phyloP scores from a whole-genome alignment of 1,140 invertebrate species.

The Drosophila sp. region DNA sequence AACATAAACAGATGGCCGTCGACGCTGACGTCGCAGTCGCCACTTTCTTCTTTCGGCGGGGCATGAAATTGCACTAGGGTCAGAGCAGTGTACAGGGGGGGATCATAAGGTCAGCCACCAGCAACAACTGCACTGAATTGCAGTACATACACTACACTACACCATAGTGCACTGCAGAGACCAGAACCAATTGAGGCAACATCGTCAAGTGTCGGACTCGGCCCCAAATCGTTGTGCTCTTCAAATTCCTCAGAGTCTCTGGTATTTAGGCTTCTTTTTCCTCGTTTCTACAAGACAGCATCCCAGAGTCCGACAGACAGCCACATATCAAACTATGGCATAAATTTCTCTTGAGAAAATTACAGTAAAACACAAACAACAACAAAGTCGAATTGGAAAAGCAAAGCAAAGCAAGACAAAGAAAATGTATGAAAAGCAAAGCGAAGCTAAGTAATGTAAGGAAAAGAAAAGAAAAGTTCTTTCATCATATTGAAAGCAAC shows the following conservation, averaged over 20 bases:
- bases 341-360: conserved; percentile 76
- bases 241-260: conserved; percentile 30
- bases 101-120: conserved; percentile 24
- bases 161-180: conserved; percentile 1
- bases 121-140: background rate
- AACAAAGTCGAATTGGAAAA: conserved; percentile 34
- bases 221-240: conserved; percentile 19
- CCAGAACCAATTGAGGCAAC: conserved; percentile 21
- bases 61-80: conserved; percentile 50
- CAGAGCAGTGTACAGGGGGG: conserved; percentile 30
- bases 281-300: conserved; percentile 8
- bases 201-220: background rate
- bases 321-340: conserved; percentile 65
- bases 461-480: conserved; percentile 49
- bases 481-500: conserved; percentile 30
- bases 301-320: conserved; percentile 34
- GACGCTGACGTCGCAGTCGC: conserved; percentile 28
- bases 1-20: conserved; percentile 72
- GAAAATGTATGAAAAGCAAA: conserved; percentile 36
- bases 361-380: conserved; percentile 47
- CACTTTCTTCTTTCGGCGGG: conserved; percentile 52
- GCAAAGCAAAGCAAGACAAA: conserved; percentile 4
- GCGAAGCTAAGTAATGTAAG: conserved; percentile 24
- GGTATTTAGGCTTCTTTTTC: conserved; percentile 52
- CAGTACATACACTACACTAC: background rate